Base-by-base conservation (phyloP, 2,888 invertebrate genomes). In the Melipona bicolor region DNA sequence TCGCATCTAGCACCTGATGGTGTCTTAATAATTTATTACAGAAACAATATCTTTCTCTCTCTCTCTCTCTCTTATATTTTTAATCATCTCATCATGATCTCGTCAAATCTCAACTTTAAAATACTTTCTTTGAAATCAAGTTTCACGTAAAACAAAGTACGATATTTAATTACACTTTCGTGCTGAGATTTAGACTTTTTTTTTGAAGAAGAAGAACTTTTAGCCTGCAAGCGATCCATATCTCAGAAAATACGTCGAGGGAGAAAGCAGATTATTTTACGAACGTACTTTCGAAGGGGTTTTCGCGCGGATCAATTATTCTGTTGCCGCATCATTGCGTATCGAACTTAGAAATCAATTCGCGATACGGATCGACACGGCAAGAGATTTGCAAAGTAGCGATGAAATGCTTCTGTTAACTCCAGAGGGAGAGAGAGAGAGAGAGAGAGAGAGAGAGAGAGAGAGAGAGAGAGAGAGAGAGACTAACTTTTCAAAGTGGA, bases 401-500 rank as follows among this genome's bases (percentile, higher is more conserved):
- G 64, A 72, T 36, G 65, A 76, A 77, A 79, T 52, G 36, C 13
- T 59, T 27, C 61, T n/a, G 54, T 64, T 70, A 69, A 19, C 54
- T 36, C 62, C 50, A 4, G 17, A 13, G 24, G 5, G 9, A 9
- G 0, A 9, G 36, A 36, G 36, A 9, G 36, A 36, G 36, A 36
- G 36, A 36, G 36, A 36, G 36, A 36, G 36, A 36, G 36, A 36
- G 36, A 36, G 36, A 21, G 65, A 54, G 27, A 62, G 32, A 36
- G 36, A 9, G 9, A 4, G 13, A 13, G 24, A 36, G 1, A 9
- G 0, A 9, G 36, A 36, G 9, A 36, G 36, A 36, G 36, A 62
- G 27, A 64, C 52, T 52, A 78, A 81, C 65, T 81, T 81, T 78
- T 67, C 67, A 78, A 81, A 71, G 70, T 67, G 71, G 59, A 78